Conservation (phyloP, 23 tunicate species). For the Botrylloides violaceus region DNA sequence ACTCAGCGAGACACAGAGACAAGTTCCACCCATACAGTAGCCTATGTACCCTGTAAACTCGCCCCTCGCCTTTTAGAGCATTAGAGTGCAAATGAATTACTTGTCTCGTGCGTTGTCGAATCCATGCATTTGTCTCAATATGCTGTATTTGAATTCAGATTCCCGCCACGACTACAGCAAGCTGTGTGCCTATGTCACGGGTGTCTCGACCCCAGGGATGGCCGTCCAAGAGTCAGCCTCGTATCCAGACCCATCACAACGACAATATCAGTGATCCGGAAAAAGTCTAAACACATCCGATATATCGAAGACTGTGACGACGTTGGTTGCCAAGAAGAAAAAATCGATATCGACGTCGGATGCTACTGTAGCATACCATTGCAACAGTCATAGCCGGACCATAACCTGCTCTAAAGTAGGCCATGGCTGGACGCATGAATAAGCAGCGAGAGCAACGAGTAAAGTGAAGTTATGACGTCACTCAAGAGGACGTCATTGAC, state of each 20-base stretch:
- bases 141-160: neutral
- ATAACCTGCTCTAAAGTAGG: no score
- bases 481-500: no score
- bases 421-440: no score
- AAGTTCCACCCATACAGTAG: no score
- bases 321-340: neutral
- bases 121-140: neutral
- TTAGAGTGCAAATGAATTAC: no score
- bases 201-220: constrained; percentile 15
- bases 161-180: constrained; percentile 8
- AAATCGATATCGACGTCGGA: constrained; percentile 11
- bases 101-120: neutral
- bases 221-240: neutral
- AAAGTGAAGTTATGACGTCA: no score
- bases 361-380: constrained; percentile 11
- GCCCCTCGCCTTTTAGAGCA: no score
- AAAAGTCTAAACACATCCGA: neutral
- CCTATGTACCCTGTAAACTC: no score
- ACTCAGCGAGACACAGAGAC: no score
- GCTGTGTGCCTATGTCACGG: constrained; percentile 27
- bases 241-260: constrained; percentile 2
- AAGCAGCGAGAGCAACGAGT: no score
- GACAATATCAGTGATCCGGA: neutral
- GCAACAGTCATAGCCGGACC: no score
- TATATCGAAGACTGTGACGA: neutral